Base-by-base conservation (phyloP, 2,888 invertebrate genomes). In the Pyralis farinalis region DNA sequence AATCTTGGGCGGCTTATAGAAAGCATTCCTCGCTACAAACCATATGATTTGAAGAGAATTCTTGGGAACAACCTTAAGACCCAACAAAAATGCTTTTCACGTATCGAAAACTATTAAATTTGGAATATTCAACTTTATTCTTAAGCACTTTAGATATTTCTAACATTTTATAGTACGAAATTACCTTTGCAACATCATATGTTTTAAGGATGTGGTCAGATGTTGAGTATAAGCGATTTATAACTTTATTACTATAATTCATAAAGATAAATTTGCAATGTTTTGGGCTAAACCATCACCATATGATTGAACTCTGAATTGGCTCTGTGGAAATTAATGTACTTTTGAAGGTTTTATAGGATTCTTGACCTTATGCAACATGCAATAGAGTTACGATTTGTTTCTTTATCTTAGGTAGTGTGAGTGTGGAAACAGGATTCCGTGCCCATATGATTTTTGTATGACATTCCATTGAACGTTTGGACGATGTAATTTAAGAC, bases 391-490 rank as follows among this genome's bases (percentile, higher is more conserved):
- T 34, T 44, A 42, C 21, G 3, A 50, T 36, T 55, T 62, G 63
- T 3, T 44, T 40, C 34, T 39, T 34, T 30, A 21, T 44, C 7
- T 42, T 39, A 22, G 20, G 29, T 35, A 34, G 34, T 44, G 56
- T 70, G 66, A 67, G 64, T 47, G 64, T 64, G 49, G 56, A 71
- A 83, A 83, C 83, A 75, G 80, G 83, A 83, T 82, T 77, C 55
- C 66, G 66, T 75, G 79, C 81, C 81, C 83, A 84, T 83, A 84
- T 83, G 83, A 83, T 82, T 81, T 81, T 75, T 79, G 81, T 82
- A 71, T 77, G 70, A 71, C 80, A 84, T 83, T 82, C 80, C 81
- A 63, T 69, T 65, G 56, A 52, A 38, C 49, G 41, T 36, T 31
- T 34, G 8, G 11, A 9, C 12, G 42, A 44, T 16, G 36, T 33